phyloP scores from a whole-genome alignment of 2,888 invertebrate species.

The Chrysopilus asiliformis region DNA sequence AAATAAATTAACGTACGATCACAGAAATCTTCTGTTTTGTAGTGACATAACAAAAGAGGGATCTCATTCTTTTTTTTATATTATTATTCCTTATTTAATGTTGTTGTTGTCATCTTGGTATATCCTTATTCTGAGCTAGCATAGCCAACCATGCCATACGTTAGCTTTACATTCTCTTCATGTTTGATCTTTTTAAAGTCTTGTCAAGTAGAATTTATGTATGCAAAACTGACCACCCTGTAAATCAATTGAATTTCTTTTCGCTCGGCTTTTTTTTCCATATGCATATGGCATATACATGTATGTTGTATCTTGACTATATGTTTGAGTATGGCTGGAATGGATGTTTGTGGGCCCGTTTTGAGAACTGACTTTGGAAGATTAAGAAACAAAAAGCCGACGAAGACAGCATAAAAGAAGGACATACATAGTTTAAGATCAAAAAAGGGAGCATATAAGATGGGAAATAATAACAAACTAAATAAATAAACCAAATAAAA shows the following conservation, averaged over 20 bases:
- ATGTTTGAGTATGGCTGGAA: too few species aligned
- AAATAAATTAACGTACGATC: too few species aligned
- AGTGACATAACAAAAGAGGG: too few species aligned
- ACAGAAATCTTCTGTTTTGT: too few species aligned
- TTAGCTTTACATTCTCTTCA: too few species aligned
- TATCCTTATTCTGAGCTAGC: too few species aligned
- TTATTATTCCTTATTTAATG: too few species aligned
- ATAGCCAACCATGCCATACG: too few species aligned
- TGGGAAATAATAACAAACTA: not conserved
- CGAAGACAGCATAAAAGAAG: not conserved
- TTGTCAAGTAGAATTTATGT: slow-evolving; percentile 29
- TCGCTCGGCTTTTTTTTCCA: not conserved
- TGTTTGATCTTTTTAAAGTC: not conserved
- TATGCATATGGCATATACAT: not conserved
- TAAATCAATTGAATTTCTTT: slow-evolving; percentile 24
- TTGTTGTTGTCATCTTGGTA: too few species aligned
- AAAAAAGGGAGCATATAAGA: not conserved
- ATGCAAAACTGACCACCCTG: slow-evolving; percentile 26
- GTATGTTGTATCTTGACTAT: not conserved
- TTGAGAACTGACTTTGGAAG: too few species aligned
- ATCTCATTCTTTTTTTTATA: too few species aligned
- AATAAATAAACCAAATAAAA: not conserved
- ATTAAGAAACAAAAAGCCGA: not conserved
- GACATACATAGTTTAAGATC: not conserved
- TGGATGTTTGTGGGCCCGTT: too few species aligned